Base-by-base conservation (phyloP, 2,888 invertebrate genomes). In the Lepidonotus clava region DNA sequence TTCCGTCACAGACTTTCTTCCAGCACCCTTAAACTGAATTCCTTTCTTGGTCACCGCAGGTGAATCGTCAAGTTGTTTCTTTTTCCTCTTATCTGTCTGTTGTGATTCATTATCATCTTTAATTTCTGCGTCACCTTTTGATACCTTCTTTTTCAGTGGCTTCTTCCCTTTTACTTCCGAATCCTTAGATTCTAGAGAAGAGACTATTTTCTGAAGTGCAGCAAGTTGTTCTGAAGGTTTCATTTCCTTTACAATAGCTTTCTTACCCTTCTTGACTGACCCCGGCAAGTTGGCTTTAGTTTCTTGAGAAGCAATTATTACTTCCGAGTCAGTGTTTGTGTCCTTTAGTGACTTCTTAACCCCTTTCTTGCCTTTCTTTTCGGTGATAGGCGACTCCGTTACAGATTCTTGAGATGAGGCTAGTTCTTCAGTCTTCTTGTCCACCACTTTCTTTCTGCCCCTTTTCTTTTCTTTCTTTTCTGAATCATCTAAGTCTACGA, bases 161-260 rank as follows among this genome's bases (percentile, higher is more conserved):
- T 67, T 67, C 67, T 67, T 67, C 18, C 67, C n/a, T 24, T 18
- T 67, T 67, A 18, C 67, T 11, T 67, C 67, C 11, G 67, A 67
- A 11, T n/a, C 11, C 11, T 67, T 28, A 18, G 67, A 21, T n/a
- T 67, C 67, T 67, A 11, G n/a, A n/a, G n/a, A n/a, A n/a, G n/a
- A n/a, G n/a, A n/a, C 28, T n/a, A 21, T 28, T 28, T 67, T 8
- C 18, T 67, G 18, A n/a, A 24, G 11, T 11, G 8, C 24, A 67
- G 18, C 24, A 11, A 18, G 18, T 67, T 67, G 8, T 11, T 8
- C 24, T n/a, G 67, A 67, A 11, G n/a, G 18, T 67, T 18, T 67
- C 11, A 24, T 11, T 28, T 67, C 28, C 28, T 67, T 67, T 28
- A 11, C 67, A 67, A 28, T 18, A 11, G 51, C 11, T 51, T 51